Percentiles rank a stretch among this genome's conserved stretches.
Evolutionary conservation across 2,797 vertebrate species (phyloP).

Genomic region (Sebastes baramenuke): DNA sequence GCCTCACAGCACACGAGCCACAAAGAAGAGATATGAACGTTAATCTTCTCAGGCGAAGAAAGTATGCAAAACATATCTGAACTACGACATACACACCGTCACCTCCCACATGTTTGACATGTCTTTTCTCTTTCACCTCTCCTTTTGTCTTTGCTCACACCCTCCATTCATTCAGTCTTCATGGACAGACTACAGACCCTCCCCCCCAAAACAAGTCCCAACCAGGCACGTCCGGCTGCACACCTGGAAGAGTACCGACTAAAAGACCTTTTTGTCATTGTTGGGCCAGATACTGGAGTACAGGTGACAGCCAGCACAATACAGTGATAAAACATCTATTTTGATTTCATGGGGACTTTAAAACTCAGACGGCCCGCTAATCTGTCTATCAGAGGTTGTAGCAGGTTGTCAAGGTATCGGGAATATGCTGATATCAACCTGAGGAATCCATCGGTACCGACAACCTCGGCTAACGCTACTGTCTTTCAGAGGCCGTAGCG

Average conservation of each 20-base stretch:
- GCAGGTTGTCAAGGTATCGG: too few relatives aligned
- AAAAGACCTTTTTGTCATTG: too few relatives aligned
- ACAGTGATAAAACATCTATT: too few relatives aligned
- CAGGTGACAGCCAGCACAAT: too few relatives aligned
- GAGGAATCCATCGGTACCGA: too few relatives aligned
- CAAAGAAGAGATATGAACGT: neutral
- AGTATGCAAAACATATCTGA: neutral
- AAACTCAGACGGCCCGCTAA: too few relatives aligned
- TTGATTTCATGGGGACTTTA: too few relatives aligned
- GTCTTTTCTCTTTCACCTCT: neutral
- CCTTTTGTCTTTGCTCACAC: neutral
- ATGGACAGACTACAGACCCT: neutral
- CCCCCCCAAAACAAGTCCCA: neutral
- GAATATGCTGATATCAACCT: too few relatives aligned
- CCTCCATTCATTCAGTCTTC: neutral
- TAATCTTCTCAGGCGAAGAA: neutral
- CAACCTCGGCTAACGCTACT: too few relatives aligned
- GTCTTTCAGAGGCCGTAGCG: too few relatives aligned
- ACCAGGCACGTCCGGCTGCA: neutral
- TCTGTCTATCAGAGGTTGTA: too few relatives aligned
- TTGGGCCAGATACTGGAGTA: too few relatives aligned
- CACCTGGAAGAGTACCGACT: constrained; percentile 3
- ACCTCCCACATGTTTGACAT: neutral
- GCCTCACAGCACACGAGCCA: neutral
- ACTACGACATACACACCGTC: neutral